Conservation (phyloP, 1,140 invertebrate species). For the Aphelenchoides fujianensis region DNA sequence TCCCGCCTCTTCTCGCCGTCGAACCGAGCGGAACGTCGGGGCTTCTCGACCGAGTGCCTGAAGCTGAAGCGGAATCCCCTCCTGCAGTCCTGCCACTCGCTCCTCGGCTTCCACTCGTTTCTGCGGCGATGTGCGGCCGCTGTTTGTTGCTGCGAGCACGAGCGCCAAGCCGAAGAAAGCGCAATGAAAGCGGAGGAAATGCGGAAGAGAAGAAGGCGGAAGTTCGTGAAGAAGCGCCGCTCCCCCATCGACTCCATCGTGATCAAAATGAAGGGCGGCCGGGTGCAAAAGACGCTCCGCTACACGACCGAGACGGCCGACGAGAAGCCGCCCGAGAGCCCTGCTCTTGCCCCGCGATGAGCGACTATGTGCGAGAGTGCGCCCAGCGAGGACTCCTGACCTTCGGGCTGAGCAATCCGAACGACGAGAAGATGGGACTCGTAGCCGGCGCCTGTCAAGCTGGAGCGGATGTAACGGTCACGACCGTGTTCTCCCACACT, state of each 20-base stretch:
- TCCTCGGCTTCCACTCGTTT: neutral
- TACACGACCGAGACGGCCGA: neutral
- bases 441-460: neutral
- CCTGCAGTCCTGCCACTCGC: neutral
- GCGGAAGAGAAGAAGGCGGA: neutral
- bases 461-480: neutral
- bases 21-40: constrained; percentile 7
- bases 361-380: constrained; percentile 17
- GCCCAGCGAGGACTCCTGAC: constrained; percentile 7
- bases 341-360: neutral
- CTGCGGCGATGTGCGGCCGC: neutral
- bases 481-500: neutral
- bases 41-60: neutral
- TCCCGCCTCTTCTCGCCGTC: neutral
- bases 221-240: neutral
- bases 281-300: neutral
- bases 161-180: neutral
- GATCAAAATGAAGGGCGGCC: no score
- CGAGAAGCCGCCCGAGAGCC: neutral
- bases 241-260: no score
- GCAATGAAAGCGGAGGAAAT: neutral
- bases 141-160: constrained; percentile 7
- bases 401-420: neutral
- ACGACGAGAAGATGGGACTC: neutral
- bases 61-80: neutral